Evolutionary conservation across 2,797 vertebrate genomes (phyloP).

Genomic region (Pseudochirops cupreus): DNA sequence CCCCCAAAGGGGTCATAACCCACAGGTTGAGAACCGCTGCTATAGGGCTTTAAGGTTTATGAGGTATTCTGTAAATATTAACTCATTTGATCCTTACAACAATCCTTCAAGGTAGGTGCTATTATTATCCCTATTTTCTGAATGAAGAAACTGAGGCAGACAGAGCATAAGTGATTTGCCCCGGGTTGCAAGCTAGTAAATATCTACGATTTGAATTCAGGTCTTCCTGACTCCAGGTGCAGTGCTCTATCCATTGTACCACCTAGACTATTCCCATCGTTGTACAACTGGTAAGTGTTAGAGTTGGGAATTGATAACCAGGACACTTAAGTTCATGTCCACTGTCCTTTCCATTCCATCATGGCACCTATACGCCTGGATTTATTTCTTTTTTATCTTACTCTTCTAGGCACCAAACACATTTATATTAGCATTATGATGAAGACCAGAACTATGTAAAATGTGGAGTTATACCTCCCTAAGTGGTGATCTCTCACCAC

Average conservation of each 20-base stretch:
- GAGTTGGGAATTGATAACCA: neutral
- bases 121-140: neutral
- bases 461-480: slow-evolving; percentile 47
- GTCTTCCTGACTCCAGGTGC: neutral
- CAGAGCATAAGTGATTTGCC: neutral
- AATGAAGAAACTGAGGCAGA: neutral
- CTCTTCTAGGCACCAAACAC: neutral
- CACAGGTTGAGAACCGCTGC: no score
- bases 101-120: neutral
- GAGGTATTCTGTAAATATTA: neutral
- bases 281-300: neutral
- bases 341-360: neutral
- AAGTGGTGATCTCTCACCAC: slow-evolving; percentile 43
- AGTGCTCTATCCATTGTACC: neutral
- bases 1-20: no score
- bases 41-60: neutral
- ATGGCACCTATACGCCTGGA: neutral
- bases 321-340: neutral
- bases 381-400: neutral
- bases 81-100: neutral
- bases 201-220: neutral
- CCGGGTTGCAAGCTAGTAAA: neutral
- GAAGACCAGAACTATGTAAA: slow-evolving; percentile 8
- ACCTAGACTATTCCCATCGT: neutral
- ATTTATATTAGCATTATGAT: neutral